These are phyloP conservation scores for Montifringilla adamsi DNA, from an alignment of 2,113 vertebrate species.

Conservation along the genomic window DNA sequence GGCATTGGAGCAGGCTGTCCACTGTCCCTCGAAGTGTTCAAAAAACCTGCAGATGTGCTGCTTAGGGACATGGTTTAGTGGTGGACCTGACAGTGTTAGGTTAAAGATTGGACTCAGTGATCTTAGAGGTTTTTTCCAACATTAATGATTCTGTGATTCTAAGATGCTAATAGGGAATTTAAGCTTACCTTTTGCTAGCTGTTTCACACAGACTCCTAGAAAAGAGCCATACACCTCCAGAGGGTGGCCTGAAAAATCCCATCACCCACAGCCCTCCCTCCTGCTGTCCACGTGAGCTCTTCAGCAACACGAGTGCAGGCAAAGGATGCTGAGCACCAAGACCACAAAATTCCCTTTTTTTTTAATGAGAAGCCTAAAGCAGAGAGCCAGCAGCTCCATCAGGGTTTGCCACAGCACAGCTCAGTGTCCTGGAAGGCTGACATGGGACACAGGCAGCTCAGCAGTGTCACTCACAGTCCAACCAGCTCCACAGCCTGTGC, in stretches of 20 bases:
- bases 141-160: background rate
- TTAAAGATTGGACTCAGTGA: accelerated
- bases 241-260: background rate
- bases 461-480: background rate
- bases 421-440: background rate
- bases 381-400: background rate
- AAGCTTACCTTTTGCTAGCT: background rate
- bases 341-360: background rate
- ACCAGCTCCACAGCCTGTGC: accelerated
- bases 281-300: accelerated
- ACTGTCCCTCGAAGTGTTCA: background rate
- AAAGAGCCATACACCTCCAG: background rate
- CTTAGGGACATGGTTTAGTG: background rate
- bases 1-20: background rate
- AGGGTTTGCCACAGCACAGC: accelerated
- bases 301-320: accelerated
- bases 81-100: background rate
- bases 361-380: background rate
- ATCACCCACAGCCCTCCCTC: background rate
- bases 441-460: accelerated
- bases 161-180: background rate
- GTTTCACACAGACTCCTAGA: background rate
- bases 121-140: background rate
- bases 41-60: background rate
- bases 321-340: background rate